Evolutionary conservation across 2,888 invertebrate species (phyloP), one percentile per base, ranked within the genome.

Genomic region (Lasius fuliginosus): DNA sequence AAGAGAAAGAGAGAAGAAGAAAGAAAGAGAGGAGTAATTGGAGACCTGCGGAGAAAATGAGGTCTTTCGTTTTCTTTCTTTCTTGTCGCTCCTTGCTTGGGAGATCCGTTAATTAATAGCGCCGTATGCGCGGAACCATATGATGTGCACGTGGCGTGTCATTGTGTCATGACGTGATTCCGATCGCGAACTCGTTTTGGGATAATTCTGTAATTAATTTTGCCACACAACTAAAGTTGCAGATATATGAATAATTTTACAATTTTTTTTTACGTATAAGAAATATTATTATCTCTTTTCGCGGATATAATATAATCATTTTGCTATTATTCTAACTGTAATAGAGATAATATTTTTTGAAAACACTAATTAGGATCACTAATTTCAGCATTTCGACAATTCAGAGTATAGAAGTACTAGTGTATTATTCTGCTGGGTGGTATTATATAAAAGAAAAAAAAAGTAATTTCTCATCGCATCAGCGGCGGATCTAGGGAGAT

Each of bases 101-200:
- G 12, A 60, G 77, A 83, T 76, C 67, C 67, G 49, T 83, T 83
- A 83, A 76, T 83, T 83, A 83, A 77, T 46, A 56, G 58, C 56
- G 42, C 27, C 40, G 56, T 58, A 76, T 67, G 56, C 11, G 67
- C 76, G 62, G 56, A 75, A 33, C 46, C n/a, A 49, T 60, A 33
- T 65, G 65, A 82, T 46, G 67, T 49, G 58, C 46, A 46, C 58
- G 27, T 46, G 46, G 36, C 30, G 30, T 65, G 46, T 77, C n/a
- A n/a, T 5, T 15, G 33, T 49, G 33, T 62, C 30, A 30, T n/a
- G 30, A 49, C 18, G 30, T 27, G 27, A 46, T 49, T 69, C 9
- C 58, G 30, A 6, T 68, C 42, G 23, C 42, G 58, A 79, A 30
- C 33, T 42, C 40, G 30, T 58, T 67, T 77, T 64, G 30, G 12